phyloP scores from a whole-genome alignment of 2,888 invertebrate species.

The Proisotoma minuta region DNA sequence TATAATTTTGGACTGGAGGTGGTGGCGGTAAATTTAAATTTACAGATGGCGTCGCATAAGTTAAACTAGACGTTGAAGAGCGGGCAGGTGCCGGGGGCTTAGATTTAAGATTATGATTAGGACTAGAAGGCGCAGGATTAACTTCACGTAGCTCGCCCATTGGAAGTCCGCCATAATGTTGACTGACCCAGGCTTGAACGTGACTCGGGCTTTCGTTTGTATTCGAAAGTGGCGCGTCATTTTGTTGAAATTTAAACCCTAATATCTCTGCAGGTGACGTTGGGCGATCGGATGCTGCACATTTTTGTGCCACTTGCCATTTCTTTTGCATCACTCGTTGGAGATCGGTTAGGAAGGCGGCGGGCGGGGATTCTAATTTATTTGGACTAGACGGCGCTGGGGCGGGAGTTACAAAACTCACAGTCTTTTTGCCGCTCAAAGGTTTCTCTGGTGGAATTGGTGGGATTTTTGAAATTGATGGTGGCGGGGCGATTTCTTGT shows the following conservation, averaged over 20 bases:
- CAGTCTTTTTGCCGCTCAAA: conserved; percentile 18
- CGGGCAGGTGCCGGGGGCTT: conserved; percentile 34
- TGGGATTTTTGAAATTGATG: conserved; percentile 60
- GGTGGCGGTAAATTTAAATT: conserved; percentile 16
- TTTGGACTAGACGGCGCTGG: conserved; percentile 57
- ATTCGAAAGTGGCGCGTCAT: not conserved
- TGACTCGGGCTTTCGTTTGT: conserved; percentile 14
- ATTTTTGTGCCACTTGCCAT: conserved; percentile 75
- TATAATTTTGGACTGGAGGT: conserved; percentile 10
- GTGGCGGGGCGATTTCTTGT: conserved; percentile 31
- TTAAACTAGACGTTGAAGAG: conserved; percentile 2
- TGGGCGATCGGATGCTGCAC: conserved; percentile 79
- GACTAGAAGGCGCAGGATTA: conserved; percentile 12
- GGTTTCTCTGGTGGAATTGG: conserved; percentile 55
- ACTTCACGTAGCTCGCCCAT: conserved; percentile 15
- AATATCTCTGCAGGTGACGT: conserved; percentile 86
- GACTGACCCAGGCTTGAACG: conserved; percentile 44
- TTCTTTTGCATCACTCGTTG: conserved; percentile 90
- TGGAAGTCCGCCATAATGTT: conserved; percentile 42
- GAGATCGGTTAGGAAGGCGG: conserved; percentile 78
- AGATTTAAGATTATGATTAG: no score
- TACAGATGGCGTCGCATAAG: not conserved
- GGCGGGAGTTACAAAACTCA: conserved; percentile 58
- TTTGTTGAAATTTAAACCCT: conserved; percentile 62
- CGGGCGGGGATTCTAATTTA: conserved; percentile 50